These are phyloP conservation scores for Heliconius himera DNA, from an alignment of 1,140 invertebrate species.

Conservation along the genomic window DNA sequence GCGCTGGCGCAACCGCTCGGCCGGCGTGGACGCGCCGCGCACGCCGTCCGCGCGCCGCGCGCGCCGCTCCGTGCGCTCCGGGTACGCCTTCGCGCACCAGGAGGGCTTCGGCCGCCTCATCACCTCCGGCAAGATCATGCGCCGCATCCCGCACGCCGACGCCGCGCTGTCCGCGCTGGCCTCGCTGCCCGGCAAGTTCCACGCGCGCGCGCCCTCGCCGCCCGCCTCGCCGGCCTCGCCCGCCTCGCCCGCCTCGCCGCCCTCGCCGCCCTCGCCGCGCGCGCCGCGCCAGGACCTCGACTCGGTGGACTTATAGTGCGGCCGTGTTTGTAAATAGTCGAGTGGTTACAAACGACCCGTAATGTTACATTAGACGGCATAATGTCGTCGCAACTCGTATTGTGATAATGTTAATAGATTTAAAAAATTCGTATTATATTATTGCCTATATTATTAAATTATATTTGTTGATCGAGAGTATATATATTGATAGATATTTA, in stretches of 20 bases:
- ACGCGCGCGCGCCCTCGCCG: conserved; percentile 57
- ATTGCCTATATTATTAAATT: conserved; percentile 77
- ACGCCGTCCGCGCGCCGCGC: conserved; percentile 93
- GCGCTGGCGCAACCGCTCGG: conserved; percentile 59
- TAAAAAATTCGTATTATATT: conserved; percentile 75
- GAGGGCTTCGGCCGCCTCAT: conserved; percentile 99
- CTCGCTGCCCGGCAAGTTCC: conserved; percentile 71
- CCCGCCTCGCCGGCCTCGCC: conserved; percentile 48
- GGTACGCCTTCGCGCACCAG: conserved; percentile 98
- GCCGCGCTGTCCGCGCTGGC: conserved; percentile 80
- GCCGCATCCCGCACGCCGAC: conserved; percentile 87
- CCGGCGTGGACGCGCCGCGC: conserved; percentile 88
- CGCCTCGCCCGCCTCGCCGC: conserved; percentile 60
- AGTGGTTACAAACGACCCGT: conserved; percentile 56
- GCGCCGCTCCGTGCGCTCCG: conserved; percentile 95
- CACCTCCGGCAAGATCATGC: conserved; percentile 98
- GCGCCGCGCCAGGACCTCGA: conserved; percentile 73
- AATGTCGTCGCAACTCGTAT: conserved; percentile 74
- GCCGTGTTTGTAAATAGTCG: conserved; percentile 54
- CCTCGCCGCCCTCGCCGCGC: conserved; percentile 48
- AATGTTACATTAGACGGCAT: conserved; percentile 69
- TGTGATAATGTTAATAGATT: conserved; percentile 77
- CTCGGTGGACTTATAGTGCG: conserved; percentile 64
- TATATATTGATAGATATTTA: conserved; percentile 79
- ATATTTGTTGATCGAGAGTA: conserved; percentile 79